These are phyloP conservation scores for Morpho deidamia DNA, from an alignment of 2,888 invertebrate genomes.

Conservation along the genomic window DNA sequence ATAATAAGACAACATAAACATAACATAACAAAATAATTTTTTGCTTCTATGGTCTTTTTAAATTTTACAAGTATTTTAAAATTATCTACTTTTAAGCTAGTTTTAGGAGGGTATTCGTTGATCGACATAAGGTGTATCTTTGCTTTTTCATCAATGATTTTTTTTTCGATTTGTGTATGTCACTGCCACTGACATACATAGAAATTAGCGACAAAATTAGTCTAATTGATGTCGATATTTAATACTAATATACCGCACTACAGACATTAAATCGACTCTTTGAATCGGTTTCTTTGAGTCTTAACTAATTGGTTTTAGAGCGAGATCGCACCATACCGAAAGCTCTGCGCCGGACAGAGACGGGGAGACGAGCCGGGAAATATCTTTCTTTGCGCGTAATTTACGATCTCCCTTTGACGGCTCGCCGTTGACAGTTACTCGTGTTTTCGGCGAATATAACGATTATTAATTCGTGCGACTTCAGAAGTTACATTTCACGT, in stretches of 20 bases:
- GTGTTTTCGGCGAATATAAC: constrained; percentile 58
- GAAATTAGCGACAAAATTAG: neutral
- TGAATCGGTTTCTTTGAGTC: constrained; percentile 35
- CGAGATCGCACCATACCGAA: constrained; percentile 19
- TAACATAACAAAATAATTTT: too few relatives aligned
- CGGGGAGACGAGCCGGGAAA: constrained; percentile 48
- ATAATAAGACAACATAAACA: too few relatives aligned
- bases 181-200: too few relatives aligned
- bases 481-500: constrained; percentile 42
- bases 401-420: constrained; percentile 35
- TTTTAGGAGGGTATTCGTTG: too few relatives aligned
- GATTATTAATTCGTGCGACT: constrained; percentile 59
- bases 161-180: too few relatives aligned
- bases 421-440: constrained; percentile 49
- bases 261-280: constrained; percentile 27
- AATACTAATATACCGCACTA: constrained; percentile 22
- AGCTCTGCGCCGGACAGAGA: constrained; percentile 33
- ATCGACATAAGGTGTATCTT: too few relatives aligned
- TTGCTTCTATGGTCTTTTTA: too few relatives aligned
- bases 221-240: neutral
- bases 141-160: too few relatives aligned
- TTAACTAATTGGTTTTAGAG: constrained; percentile 33
- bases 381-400: constrained; percentile 61
- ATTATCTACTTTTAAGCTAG: too few relatives aligned
- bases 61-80: too few relatives aligned